These are phyloP conservation scores for Triplophysa bombifrons DNA, from an alignment of 2,797 vertebrate species.

Conservation along the genomic window DNA sequence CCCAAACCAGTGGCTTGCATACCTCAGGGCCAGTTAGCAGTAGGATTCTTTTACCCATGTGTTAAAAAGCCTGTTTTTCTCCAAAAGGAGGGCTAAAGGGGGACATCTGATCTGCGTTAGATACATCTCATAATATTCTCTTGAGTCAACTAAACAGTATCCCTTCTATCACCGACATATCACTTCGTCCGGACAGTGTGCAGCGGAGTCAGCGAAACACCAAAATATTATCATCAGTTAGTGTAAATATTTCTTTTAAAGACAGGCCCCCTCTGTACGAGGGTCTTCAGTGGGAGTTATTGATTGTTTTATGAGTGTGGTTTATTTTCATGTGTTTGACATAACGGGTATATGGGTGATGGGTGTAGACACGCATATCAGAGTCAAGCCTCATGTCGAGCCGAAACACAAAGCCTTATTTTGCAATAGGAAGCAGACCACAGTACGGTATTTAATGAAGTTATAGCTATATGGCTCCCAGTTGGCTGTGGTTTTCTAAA, in stretches of 20 bases:
- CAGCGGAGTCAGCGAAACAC: conserved; percentile 28
- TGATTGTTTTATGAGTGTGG: conserved; percentile 33
- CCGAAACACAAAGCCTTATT: conserved; percentile 20
- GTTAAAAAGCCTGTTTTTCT: conserved; percentile 15
- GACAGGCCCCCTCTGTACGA: not conserved
- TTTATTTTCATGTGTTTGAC: conserved; percentile 24
- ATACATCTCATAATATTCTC: conserved; percentile 31
- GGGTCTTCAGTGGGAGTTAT: conserved; percentile 12
- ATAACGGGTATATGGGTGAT: conserved; percentile 2
- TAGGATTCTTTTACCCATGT: not conserved
- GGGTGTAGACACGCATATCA: conserved; percentile 10
- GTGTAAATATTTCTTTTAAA: conserved; percentile 41
- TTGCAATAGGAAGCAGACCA: conserved; percentile 23
- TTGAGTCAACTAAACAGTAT: conserved; percentile 8
- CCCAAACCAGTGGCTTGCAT: conserved; percentile 11
- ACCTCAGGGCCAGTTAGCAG: conserved; percentile 27
- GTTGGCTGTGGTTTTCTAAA: conserved; percentile 35
- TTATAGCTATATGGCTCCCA: conserved; percentile 29
- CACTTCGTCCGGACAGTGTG: conserved; percentile 10
- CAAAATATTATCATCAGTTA: conserved; percentile 34
- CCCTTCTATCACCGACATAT: not conserved
- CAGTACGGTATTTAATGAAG: conserved; percentile 10
- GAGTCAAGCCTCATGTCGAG: not conserved
- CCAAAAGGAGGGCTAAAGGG: conserved; percentile 14
- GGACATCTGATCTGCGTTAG: conserved; percentile 19